Percentiles rank a stretch among this genome's conserved stretches.
Conservation (phyloP, 2,113 vertebrate genomes). For the Sciurus niger region DNA sequence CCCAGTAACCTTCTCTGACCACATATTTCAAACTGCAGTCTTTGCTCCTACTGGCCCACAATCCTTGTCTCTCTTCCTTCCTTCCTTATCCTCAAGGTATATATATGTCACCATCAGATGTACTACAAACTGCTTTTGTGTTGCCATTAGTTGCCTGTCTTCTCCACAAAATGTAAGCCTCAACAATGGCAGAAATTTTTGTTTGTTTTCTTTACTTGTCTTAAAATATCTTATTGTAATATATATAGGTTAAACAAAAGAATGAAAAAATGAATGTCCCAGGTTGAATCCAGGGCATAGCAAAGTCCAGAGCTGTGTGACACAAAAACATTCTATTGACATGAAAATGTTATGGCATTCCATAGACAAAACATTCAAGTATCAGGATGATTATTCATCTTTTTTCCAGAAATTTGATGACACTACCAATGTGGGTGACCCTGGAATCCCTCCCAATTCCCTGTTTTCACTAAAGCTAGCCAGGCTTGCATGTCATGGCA, state of each 20-base stretch:
- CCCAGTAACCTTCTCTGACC: not conserved
- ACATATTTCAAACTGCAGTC: not conserved
- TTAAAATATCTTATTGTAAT: not conserved
- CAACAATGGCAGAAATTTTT: not conserved
- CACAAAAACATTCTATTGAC: not conserved
- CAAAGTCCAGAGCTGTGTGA: not conserved
- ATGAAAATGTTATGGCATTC: not conserved
- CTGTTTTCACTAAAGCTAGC: not conserved
- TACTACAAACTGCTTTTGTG: not conserved
- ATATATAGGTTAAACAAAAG: not conserved
- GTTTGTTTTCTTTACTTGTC: not conserved
- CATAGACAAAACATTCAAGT: not conserved
- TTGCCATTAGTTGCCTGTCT: not conserved
- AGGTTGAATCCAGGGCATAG: not conserved
- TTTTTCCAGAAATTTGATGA: constrained; percentile 32
- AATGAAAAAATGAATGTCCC: not conserved
- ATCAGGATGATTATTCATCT: not conserved
- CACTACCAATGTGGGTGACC: not conserved
- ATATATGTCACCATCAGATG: too few species aligned
- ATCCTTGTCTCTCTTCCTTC: not conserved
- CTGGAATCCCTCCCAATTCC: not conserved
- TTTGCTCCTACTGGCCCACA: fast-evolving
- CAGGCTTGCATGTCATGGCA: not conserved
- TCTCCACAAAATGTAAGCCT: not conserved
- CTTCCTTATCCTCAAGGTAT: not conserved